A percentile compares a stretch with the other conserved stretches of the same genome.
Evolutionary conservation across 2,797 vertebrate species (phyloP).

Genomic region (Pitangus sulphuratus): DNA sequence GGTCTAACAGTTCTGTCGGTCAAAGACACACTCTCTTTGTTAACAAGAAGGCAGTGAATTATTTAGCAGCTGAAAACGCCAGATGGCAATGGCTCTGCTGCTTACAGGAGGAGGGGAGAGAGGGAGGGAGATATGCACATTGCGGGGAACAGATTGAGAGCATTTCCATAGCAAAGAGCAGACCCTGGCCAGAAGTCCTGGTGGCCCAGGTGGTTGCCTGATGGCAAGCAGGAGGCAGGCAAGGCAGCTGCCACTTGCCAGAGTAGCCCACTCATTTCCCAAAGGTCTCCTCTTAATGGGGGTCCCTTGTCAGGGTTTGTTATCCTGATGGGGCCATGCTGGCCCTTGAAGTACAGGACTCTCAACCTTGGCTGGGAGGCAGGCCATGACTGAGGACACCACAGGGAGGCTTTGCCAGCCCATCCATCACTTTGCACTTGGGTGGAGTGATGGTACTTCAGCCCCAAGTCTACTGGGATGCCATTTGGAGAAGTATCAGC

Average conservation of each 20-base stretch:
- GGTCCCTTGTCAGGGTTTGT: not conserved
- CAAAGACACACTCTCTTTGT: slow-evolving; percentile 18
- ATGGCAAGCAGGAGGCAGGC: not conserved
- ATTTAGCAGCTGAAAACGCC: slow-evolving; percentile 61
- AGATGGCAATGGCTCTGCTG: slow-evolving; percentile 50
- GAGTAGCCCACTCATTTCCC: not conserved
- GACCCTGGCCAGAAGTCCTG: not conserved
- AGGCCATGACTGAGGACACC: not conserved
- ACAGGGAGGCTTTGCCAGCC: not conserved
- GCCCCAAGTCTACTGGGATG: not conserved
- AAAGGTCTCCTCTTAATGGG: not conserved
- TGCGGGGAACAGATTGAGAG: slow-evolving; percentile 29
- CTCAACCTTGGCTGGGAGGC: not conserved
- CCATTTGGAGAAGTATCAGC: not conserved
- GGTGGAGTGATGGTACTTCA: not conserved
- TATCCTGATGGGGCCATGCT: not conserved
- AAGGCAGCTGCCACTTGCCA: not conserved
- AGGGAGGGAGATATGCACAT: not conserved
- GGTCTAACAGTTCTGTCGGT: not conserved
- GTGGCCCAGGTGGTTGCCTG: not conserved
- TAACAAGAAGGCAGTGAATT: slow-evolving; percentile 66
- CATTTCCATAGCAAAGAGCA: not conserved
- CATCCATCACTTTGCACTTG: not conserved
- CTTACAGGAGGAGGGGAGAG: not conserved
- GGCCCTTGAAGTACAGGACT: not conserved